Evolutionary conservation across 2,888 invertebrate genomes (phyloP), one percentile per base, ranked within the genome.

Genomic region (Mimas tiliae): DNA sequence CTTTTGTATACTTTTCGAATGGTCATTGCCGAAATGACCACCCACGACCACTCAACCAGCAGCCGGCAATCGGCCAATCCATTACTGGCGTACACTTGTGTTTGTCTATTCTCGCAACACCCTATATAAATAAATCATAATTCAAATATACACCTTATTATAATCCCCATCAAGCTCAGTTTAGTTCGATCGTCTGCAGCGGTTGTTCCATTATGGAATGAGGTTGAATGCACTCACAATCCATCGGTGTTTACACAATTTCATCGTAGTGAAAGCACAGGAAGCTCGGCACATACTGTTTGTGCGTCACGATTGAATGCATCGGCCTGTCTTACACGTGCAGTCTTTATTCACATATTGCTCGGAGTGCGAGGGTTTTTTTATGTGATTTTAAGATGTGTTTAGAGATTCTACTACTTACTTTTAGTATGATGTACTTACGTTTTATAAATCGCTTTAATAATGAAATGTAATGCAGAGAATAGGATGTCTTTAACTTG

Each of bases 181-280:
- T 73, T 77, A 0, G 1, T 6, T 27, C 64, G 48, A 0, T 7
- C 52, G 0, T 1, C 1, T 7, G 4, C 65, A 68, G 34, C 42
- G 50, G 62, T 72, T 79, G 66, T 0, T 63, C 19, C 67, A n/a
- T 69, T 72, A 11, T 53, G 12, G 0, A 27, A 27, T 38, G 58
- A 14, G 33, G 11, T 66, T 68, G 68, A 72, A 71, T 72, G 78
- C 79, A 83, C 82, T 85, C 81, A 82, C 79, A 79, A 77, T 81
- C 79, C 79, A 81, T 76, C 72, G 74, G 74, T 85, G 85, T 85
- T 85, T 85, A 85, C 85, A 83, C 81, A 82, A 84, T 82, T 83
- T 84, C 81, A 78, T 72, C 74, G 85, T 82, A 83, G 82, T 87
- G 84, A 86, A 88, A 87, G 86, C 86, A 80, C 87, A 88, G 88